Evolutionary conservation across 2,888 invertebrate genomes (phyloP), one percentile per base, ranked within the genome.

Genomic region (Chesias legatella): DNA sequence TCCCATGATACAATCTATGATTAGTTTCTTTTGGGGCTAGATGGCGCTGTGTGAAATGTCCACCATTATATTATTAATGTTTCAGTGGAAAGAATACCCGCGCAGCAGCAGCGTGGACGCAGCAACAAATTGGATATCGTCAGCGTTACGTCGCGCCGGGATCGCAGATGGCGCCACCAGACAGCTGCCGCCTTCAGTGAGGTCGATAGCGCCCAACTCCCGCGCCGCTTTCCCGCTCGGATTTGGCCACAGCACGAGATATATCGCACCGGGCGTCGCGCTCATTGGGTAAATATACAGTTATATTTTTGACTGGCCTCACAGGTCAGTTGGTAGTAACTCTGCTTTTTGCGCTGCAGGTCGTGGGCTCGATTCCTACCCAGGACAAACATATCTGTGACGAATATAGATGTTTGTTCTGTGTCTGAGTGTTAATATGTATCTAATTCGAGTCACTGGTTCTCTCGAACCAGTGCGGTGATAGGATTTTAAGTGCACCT

Each of bases 191-290:
- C 96, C 96, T 0, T 92, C 91, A 11, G 81, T 96, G 5, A 62
- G 81, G 2, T 76, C 74, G 6, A 85, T 94, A 1, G 90, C 78
- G 17, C 77, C 90, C 11, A 83, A 80, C 1, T 94, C 94, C 7
- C 89, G 98, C 24, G 98, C 97, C 7, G 92, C 92, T 13, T 99
- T 98, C 83, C 99, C 99, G 0, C 88, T 99, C 6, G 96, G 94
- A 20, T 95, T 98, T 62, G 94, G 96, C 0, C 98, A 98, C 74
- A 93, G 98, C 28, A 92, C 94, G 0, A 91, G 93, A 58, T 99
- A 99, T 72, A 92, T 95, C 0, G 90, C 90, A n/a, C 90, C 91
- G 3, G 92, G 96, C 3, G 93, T 94, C 4, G 98, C 92, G 7
- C 88, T 99, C 1, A 90, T 98, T 31, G 98, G 98, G 97, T 96